Conservation (phyloP, 2,888 invertebrate genomes). For the Atrina japonica region DNA sequence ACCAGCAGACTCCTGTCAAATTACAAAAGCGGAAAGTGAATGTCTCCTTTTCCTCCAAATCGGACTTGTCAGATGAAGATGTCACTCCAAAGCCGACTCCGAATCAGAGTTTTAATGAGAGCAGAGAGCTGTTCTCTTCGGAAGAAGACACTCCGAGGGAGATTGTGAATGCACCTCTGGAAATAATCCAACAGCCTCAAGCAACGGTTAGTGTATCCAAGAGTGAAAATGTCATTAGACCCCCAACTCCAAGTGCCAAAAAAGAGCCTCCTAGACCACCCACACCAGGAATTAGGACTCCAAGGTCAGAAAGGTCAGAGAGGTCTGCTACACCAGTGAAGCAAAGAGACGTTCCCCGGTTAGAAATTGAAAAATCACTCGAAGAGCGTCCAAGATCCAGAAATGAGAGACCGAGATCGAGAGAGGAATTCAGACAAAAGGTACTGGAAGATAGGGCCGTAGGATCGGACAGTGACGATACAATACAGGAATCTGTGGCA, state of each 20-base stretch:
- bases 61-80: constrained; percentile 37
- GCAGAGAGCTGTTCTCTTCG: constrained; percentile 36
- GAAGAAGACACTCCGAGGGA: constrained; percentile 41
- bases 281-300: constrained; percentile 35
- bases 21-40: constrained; percentile 20
- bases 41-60: constrained; percentile 30
- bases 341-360: constrained; percentile 11
- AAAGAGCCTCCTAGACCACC: constrained; percentile 25
- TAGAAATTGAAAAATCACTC: no score
- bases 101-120: constrained; percentile 38
- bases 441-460: constrained; percentile 48
- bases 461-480: constrained; percentile 62
- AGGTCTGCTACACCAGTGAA: constrained; percentile 9
- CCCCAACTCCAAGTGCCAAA: constrained; percentile 30
- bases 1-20: constrained; percentile 20
- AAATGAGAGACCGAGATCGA: constrained; percentile 21
- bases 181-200: constrained; percentile 30
- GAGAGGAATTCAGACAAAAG: constrained; percentile 15
- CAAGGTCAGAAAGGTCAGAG: constrained; percentile 29
- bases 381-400: no score
- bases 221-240: constrained; percentile 19
- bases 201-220: constrained; percentile 31
- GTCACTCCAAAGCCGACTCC: constrained; percentile 42
- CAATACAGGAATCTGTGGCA: constrained; percentile 60
- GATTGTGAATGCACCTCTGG: constrained; percentile 23